Percentiles rank a stretch among this genome's conserved stretches.
phyloP scores from a whole-genome alignment of 2,888 invertebrate genomes.

The Neoascia interrupta region DNA sequence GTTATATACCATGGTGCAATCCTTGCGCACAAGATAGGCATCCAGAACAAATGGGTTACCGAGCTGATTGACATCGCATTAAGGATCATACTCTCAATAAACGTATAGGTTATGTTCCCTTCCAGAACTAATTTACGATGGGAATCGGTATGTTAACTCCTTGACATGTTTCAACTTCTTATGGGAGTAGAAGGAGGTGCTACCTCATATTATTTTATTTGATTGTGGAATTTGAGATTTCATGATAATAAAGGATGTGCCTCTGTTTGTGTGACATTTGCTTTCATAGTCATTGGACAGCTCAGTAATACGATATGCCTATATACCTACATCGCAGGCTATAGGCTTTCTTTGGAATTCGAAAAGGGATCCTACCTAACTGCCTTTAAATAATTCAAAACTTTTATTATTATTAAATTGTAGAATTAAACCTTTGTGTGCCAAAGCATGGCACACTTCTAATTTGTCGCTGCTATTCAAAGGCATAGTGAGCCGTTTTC shows the following conservation, averaged over 20 bases:
- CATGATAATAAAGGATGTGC: constrained; percentile 16
- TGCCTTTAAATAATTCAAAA: constrained; percentile 10
- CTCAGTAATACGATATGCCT: too few relatives aligned
- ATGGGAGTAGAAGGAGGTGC: constrained; percentile 40
- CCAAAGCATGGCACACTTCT: constrained; percentile 56
- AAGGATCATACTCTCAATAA: too few relatives aligned
- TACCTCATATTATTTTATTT: constrained; percentile 31
- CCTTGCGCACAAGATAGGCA: constrained; percentile 4
- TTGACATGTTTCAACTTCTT: not conserved
- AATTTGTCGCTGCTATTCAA: not conserved
- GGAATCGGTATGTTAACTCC: constrained; percentile 38
- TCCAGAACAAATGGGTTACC: constrained; percentile 41
- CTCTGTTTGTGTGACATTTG: constrained; percentile 42
- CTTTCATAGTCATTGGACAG: not conserved
- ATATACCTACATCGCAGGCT: not conserved
- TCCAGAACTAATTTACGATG: constrained; percentile 52
- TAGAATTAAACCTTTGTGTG: not conserved
- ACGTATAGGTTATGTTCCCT: not conserved
- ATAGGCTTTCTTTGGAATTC: not conserved
- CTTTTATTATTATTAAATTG: constrained; percentile 2
- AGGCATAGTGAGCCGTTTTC: not conserved
- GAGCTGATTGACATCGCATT: constrained; percentile 26
- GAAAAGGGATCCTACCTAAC: not conserved
- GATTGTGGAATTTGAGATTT: constrained; percentile 35
- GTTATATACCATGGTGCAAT: constrained; percentile 39